Conservation (phyloP, 1,140 invertebrate species). For the Papilio polyxenes region DNA sequence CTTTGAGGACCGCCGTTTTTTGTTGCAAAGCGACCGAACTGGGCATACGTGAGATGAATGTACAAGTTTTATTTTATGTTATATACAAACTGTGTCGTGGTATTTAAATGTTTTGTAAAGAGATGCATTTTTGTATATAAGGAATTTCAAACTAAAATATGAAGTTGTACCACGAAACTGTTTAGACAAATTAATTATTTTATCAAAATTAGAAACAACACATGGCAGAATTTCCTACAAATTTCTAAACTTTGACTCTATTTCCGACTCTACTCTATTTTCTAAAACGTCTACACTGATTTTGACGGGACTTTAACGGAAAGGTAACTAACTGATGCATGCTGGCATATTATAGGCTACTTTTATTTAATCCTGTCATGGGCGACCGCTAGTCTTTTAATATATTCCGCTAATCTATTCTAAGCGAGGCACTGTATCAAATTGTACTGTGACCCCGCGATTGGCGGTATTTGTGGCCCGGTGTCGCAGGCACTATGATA, state of each 20-base stretch:
- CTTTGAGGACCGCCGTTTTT: constrained; percentile 22
- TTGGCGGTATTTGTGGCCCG: constrained; percentile 25
- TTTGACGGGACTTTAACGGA: too few relatives aligned
- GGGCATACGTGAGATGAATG: not conserved
- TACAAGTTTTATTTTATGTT: not conserved
- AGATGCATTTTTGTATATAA: not conserved
- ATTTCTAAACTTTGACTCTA: too few relatives aligned
- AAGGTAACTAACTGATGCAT: too few relatives aligned
- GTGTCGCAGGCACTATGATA: constrained; percentile 39
- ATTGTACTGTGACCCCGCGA: constrained; percentile 23
- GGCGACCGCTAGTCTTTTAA: not conserved
- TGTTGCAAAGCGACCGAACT: not conserved
- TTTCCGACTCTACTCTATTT: too few relatives aligned
- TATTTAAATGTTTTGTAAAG: not conserved
- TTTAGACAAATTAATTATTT: not conserved
- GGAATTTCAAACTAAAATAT: not conserved
- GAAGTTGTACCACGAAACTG: not conserved
- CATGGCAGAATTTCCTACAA: too few relatives aligned
- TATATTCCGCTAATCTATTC: constrained; percentile 1
- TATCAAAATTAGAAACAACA: too few relatives aligned
- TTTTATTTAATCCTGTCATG: too few relatives aligned
- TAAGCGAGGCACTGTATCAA: constrained; percentile 6
- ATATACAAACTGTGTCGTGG: not conserved
- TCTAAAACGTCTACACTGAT: too few relatives aligned
- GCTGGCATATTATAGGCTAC: too few relatives aligned